A percentile compares a stretch with the other conserved stretches of the same genome.
Evolutionary conservation across 1,140 invertebrate species (phyloP).

Genomic region (Acromyrmex charruanus): DNA sequence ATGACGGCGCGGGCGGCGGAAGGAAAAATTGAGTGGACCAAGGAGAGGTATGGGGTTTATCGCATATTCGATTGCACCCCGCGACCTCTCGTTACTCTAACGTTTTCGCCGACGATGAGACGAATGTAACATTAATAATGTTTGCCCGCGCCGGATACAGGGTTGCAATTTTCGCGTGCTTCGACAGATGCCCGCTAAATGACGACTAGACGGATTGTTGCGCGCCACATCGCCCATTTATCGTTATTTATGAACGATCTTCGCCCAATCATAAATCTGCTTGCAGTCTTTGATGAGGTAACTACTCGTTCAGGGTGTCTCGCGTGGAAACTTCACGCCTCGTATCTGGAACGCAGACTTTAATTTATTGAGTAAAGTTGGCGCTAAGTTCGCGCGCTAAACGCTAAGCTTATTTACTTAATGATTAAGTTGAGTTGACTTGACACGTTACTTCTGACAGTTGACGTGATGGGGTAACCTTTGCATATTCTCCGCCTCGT

Average conservation of each 20-base stretch:
- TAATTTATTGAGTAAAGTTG: slow-evolving; percentile 58
- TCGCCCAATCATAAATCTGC: slow-evolving; percentile 49
- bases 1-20: neutral
- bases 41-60: slow-evolving; percentile 25
- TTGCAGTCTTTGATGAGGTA: slow-evolving; percentile 35
- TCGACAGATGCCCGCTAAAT: neutral
- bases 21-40: slow-evolving; percentile 36
- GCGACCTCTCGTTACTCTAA: neutral
- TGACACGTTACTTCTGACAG: slow-evolving; percentile 37
- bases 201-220: slow-evolving; percentile 7
- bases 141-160: neutral
- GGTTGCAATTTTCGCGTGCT: neutral
- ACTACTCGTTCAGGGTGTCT: slow-evolving; percentile 15
- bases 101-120: neutral
- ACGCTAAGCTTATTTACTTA: slow-evolving; percentile 63
- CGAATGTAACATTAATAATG: slow-evolving; percentile 2
- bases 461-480: neutral
- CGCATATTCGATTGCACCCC: neutral
- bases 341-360: slow-evolving; percentile 30
- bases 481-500: neutral
- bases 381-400: slow-evolving; percentile 45
- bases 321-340: slow-evolving; percentile 48
- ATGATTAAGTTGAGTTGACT: slow-evolving; percentile 53
- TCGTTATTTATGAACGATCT: slow-evolving; percentile 32
- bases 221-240: neutral